Conservation (phyloP, 2,888 invertebrate genomes). For the Folsomia candida region DNA sequence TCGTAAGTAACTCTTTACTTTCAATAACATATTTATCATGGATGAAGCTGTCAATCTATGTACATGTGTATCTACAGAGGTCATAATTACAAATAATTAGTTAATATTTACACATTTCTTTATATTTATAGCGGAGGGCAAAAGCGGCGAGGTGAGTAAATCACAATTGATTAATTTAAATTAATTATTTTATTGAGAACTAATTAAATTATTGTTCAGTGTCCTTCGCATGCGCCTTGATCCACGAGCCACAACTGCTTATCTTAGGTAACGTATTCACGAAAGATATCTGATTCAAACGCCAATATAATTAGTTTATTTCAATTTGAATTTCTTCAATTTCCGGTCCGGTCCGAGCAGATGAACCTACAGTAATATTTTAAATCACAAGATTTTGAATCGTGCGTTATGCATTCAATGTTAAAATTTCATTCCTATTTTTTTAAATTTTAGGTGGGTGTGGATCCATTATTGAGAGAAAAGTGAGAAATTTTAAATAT, state of each 20-base stretch:
- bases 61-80: not conserved
- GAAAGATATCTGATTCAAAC: constrained; percentile 90
- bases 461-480: constrained; percentile 82
- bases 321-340: no score
- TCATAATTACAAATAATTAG: not conserved
- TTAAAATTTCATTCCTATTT: constrained; percentile 7
- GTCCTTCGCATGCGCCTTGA: no score
- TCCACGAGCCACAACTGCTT: no score
- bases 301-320: constrained; percentile 84
- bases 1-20: not conserved
- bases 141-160: constrained; percentile 67
- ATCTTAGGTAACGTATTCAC: no score
- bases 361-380: constrained; percentile 64
- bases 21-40: no score
- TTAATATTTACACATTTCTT: not conserved
- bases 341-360: no score
- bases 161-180: no score
- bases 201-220: no score
- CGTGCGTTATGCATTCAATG: no score
- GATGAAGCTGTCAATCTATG: not conserved
- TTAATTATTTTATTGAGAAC: no score
- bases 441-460: constrained; percentile 62
- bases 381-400: no score
- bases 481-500: no score
- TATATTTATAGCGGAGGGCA: constrained; percentile 82